A percentile compares a stretch with the other conserved stretches of the same genome.
These are phyloP conservation scores for Lutra lutra DNA, from an alignment of 2,797 vertebrate species.

Conservation along the genomic window DNA sequence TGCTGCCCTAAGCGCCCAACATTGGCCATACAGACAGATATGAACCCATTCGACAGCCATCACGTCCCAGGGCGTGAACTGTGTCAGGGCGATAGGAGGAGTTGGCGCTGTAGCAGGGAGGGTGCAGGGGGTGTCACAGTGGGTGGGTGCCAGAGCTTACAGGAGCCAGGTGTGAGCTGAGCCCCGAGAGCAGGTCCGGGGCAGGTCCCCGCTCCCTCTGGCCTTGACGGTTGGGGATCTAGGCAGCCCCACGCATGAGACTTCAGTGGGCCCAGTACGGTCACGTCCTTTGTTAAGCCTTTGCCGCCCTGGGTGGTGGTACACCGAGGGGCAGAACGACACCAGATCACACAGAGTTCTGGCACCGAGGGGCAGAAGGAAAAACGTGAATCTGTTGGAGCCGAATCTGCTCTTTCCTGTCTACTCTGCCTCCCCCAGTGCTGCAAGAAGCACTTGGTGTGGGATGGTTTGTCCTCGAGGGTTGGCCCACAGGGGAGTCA, in stretches of 20 bases:
- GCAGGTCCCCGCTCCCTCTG: rapidly evolving
- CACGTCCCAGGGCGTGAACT: rapidly evolving
- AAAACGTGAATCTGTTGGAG: rapidly evolving
- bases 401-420: rapidly evolving
- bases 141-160: not conserved
- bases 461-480: rapidly evolving
- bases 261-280: no score
- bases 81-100: rapidly evolving
- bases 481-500: not conserved
- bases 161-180: not conserved
- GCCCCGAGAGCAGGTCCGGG: rapidly evolving
- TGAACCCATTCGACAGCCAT: rapidly evolving
- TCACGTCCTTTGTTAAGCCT: not conserved
- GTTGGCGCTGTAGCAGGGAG: rapidly evolving
- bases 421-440: not conserved
- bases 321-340: not conserved
- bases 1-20: rapidly evolving
- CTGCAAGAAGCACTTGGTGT: rapidly evolving
- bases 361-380: not conserved
- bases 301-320: not conserved
- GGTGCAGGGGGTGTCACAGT: no score
- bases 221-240: not conserved
- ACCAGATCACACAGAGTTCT: rapidly evolving
- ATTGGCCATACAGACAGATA: rapidly evolving
- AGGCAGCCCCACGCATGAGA: rapidly evolving